phyloP scores from a whole-genome alignment of 1,140 invertebrate genomes.

The Druon quercuslanigerum region DNA sequence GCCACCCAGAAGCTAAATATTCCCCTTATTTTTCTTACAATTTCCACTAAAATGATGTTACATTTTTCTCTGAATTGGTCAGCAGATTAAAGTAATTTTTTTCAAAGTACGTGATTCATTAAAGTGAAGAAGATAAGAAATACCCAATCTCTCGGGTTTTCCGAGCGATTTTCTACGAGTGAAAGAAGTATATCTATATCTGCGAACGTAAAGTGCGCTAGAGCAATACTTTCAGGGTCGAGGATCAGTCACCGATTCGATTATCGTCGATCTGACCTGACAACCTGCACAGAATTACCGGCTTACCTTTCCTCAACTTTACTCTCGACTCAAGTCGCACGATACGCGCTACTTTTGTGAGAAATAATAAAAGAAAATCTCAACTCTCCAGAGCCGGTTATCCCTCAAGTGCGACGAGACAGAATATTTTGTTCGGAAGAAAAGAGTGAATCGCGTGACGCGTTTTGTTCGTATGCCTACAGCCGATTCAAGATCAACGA shows the following conservation, averaged over 20 bases:
- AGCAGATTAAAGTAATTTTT: neutral
- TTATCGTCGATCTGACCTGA: slow-evolving; percentile 22
- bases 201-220: neutral
- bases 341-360: neutral
- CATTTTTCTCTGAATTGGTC: neutral
- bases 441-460: too few species aligned
- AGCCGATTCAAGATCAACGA: too few species aligned
- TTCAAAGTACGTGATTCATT: neutral
- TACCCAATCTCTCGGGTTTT: neutral
- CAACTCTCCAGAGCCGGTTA: neutral
- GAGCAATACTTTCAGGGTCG: slow-evolving; percentile 6
- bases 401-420: neutral
- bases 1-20: too few species aligned
- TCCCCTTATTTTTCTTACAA: too few species aligned
- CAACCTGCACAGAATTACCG: slow-evolving; percentile 16
- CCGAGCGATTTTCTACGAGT: neutral
- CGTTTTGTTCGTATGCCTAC: too few species aligned
- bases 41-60: too few species aligned
- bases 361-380: slow-evolving; percentile 11
- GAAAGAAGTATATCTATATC: neutral
- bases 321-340: neutral
- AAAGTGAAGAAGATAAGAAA: slow-evolving; percentile 7
- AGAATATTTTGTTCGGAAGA: too few species aligned
- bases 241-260: slow-evolving; percentile 14
- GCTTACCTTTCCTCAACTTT: slow-evolving; percentile 8